These are phyloP conservation scores for Damaliscus lunatus DNA, from an alignment of 2,113 vertebrate species.

Conservation along the genomic window DNA sequence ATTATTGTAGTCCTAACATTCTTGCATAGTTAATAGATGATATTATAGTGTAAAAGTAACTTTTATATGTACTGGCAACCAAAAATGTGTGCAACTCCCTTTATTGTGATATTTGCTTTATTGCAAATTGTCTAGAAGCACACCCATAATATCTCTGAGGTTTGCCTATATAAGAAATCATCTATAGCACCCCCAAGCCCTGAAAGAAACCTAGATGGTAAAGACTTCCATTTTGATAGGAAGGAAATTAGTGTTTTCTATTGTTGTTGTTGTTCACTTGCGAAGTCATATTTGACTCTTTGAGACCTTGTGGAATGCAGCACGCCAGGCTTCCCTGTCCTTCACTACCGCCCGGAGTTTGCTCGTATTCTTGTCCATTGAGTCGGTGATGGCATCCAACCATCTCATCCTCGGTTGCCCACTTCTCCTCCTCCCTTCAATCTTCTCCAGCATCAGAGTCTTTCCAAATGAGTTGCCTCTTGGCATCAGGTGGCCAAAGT, in stretches of 20 bases:
- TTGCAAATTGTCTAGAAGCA: not conserved
- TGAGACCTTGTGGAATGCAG: not conserved
- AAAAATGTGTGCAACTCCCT: not conserved
- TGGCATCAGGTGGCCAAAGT: not conserved
- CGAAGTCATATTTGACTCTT: not conserved
- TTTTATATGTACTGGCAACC: not conserved
- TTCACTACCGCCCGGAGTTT: fast-evolving
- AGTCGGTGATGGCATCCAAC: not conserved
- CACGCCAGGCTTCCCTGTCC: not conserved
- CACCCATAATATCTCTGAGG: not conserved
- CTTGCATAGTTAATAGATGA: not conserved
- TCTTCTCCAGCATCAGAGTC: not conserved
- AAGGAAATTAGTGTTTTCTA: not conserved
- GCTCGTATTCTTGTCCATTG: not conserved
- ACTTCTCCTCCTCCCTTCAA: not conserved
- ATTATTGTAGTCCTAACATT: not conserved
- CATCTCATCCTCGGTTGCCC: not conserved
- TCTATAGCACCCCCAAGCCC: not conserved
- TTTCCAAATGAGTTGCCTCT: not conserved
- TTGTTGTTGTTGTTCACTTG: not conserved
- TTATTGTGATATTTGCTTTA: not conserved
- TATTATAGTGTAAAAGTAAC: not conserved
- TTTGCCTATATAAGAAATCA: not conserved
- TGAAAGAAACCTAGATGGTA: not conserved
- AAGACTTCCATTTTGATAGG: not conserved